phyloP scores from a whole-genome alignment of 2,113 vertebrate genomes.

The Pipra filicauda region DNA sequence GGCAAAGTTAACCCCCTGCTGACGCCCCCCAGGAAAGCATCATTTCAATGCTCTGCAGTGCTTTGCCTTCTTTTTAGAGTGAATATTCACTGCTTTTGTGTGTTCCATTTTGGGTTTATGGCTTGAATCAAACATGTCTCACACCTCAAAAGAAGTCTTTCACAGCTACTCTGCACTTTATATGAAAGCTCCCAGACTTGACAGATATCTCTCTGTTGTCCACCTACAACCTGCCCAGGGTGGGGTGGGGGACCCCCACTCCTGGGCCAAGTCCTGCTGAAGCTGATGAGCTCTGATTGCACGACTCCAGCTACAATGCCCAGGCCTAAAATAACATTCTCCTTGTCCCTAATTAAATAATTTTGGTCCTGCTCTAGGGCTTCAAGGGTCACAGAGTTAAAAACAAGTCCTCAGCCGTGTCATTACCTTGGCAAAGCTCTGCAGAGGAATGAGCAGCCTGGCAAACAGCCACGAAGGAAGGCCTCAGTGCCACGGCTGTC shows the following conservation, averaged over 20 bases:
- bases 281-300: not conserved
- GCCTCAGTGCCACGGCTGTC: not conserved
- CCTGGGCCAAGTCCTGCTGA: not conserved
- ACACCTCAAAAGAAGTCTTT: not conserved
- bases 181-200: not conserved
- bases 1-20: not conserved
- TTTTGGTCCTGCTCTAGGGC: not conserved
- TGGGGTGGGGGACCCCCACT: not conserved
- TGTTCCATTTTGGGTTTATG: not conserved
- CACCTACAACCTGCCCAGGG: not conserved
- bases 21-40: not conserved
- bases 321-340: not conserved
- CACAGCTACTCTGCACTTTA: not conserved
- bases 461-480: not conserved
- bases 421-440: not conserved
- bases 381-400: not conserved
- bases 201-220: not conserved
- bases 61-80: not conserved
- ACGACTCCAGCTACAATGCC: not conserved
- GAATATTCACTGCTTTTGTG: not conserved
- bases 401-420: not conserved
- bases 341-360: not conserved
- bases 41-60: not conserved
- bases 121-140: not conserved
- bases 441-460: not conserved